Conservation (phyloP, 2,113 vertebrate species). For the Ptilonorhynchus violaceus region DNA sequence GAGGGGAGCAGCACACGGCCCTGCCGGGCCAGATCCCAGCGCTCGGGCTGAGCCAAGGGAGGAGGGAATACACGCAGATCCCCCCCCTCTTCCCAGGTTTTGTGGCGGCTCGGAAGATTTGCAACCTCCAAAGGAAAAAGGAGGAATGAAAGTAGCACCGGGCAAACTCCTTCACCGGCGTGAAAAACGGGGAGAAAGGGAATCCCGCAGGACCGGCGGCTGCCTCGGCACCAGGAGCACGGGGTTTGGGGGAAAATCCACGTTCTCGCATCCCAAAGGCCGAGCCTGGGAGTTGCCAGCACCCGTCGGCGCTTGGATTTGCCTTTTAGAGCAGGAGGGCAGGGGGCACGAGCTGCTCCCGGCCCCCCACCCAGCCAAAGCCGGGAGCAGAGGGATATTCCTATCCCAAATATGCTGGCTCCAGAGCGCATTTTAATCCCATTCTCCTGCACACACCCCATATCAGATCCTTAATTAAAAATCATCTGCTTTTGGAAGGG, state of each 20-base stretch:
- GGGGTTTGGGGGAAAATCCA: background rate
- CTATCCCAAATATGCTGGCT: background rate
- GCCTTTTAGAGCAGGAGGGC: background rate
- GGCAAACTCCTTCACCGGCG: background rate
- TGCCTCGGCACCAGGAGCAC: fast-evolving
- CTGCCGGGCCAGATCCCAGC: background rate
- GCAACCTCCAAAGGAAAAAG: background rate
- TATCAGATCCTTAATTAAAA: background rate
- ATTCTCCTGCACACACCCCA: background rate
- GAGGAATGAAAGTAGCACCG: background rate
- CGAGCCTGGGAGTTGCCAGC: background rate
- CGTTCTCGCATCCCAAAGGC: background rate
- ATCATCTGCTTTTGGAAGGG: background rate
- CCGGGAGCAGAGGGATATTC: background rate
- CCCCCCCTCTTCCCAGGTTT: fast-evolving
- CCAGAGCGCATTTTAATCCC: background rate
- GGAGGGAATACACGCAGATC: background rate
- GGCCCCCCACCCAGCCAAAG: background rate
- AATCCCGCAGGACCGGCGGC: background rate
- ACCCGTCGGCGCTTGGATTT: background rate
- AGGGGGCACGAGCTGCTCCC: background rate
- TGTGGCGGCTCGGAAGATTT: background rate
- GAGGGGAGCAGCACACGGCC: background rate
- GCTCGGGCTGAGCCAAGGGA: background rate
- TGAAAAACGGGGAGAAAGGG: background rate